Evolutionary conservation across 2,888 invertebrate species (phyloP).

Genomic region (Drosophila setosimentum): DNA sequence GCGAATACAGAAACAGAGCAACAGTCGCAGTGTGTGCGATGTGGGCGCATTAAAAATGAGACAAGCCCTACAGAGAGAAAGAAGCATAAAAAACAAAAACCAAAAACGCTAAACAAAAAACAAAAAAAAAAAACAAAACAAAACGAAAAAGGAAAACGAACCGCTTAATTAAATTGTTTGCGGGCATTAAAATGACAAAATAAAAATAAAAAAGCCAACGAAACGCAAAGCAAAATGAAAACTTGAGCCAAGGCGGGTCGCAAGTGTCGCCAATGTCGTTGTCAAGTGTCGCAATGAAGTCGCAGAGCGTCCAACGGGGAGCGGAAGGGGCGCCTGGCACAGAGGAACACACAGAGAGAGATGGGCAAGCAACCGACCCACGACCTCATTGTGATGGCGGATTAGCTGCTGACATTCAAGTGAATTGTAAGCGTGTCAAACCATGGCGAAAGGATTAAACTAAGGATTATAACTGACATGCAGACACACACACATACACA

Average conservation of each 20-base stretch:
- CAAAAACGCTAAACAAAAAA: constrained; percentile 15
- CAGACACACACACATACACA: constrained; percentile 23
- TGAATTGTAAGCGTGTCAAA: constrained; percentile 79
- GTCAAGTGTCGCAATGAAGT: constrained; percentile 61
- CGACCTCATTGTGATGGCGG: constrained; percentile 69
- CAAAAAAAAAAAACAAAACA: constrained; percentile 5
- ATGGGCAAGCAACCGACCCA: constrained; percentile 31
- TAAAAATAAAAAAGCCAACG: constrained; percentile 33
- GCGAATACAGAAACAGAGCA: constrained; percentile 24
- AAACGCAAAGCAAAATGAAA: constrained; percentile 60
- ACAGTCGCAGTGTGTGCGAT: constrained; percentile 41
- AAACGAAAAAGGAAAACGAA: constrained; percentile 47
- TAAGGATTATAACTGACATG: constrained; percentile 67
- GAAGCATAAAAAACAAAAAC: constrained; percentile 39
- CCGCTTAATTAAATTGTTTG: constrained; percentile 81
- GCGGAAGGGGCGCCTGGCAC: neutral
- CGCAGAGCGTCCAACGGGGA: constrained; percentile 12
- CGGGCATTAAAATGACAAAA: constrained; percentile 79
- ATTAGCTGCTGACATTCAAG: constrained; percentile 78
- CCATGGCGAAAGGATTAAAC: constrained; percentile 76
- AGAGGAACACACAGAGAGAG: neutral
- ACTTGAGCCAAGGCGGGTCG: constrained; percentile 75
- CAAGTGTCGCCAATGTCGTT: constrained; percentile 61
- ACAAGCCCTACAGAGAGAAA: constrained; percentile 12
- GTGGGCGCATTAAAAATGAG: constrained; percentile 65